phyloP scores from a whole-genome alignment of 1,140 invertebrate species.

The Brachionus asplanchnoidis region DNA sequence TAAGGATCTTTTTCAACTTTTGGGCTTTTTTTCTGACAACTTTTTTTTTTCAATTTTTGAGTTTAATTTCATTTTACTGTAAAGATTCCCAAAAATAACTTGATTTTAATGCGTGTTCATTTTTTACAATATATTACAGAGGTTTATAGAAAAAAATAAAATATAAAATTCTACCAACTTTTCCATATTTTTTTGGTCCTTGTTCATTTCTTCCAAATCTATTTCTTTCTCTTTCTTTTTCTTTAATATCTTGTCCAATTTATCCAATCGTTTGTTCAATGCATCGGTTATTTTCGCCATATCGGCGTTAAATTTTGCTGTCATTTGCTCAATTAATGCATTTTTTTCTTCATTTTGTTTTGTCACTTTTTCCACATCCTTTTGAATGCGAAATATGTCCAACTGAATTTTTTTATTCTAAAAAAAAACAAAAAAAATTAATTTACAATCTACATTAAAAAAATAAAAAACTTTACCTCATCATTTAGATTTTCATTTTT shows the following conservation, averaged over 20 bases:
- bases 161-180: not conserved
- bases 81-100: too few species aligned
- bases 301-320: not conserved
- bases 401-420: slow-evolving; percentile 18
- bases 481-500: not conserved
- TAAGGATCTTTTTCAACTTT: too few species aligned
- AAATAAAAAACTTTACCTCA: not conserved
- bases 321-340: not conserved
- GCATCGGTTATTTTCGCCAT: not conserved
- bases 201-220: slow-evolving; percentile 37
- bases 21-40: too few species aligned
- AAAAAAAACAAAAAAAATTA: not conserved
- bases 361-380: not conserved
- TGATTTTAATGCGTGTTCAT: too few species aligned
- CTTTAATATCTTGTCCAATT: slow-evolving; percentile 38
- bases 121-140: too few species aligned
- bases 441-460: not conserved
- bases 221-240: slow-evolving; percentile 35
- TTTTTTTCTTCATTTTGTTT: not conserved
- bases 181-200: slow-evolving; percentile 5
- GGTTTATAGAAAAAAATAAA: not conserved
- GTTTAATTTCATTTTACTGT: too few species aligned
- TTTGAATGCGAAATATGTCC: not conserved
- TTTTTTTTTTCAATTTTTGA: too few species aligned
- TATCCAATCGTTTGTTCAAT: slow-evolving; percentile 34